phyloP scores from a whole-genome alignment of 2,888 invertebrate genomes.

The Mamestra brassicae region DNA sequence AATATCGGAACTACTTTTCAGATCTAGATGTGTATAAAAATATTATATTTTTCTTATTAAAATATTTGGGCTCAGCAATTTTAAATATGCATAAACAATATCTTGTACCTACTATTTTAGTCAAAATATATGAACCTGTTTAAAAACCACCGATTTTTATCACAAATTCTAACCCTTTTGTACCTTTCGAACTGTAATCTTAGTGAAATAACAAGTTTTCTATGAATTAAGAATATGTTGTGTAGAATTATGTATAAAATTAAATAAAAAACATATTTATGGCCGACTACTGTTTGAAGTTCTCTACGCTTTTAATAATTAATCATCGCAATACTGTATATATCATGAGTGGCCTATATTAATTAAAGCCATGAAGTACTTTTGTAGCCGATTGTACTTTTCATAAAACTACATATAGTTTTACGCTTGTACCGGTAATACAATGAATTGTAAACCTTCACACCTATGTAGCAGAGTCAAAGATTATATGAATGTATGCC shows the following conservation, averaged over 20 bases:
- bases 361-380: background rate
- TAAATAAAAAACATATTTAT: slow-evolving; percentile 11
- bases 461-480: background rate
- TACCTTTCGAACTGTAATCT: slow-evolving; percentile 28
- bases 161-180: slow-evolving; percentile 45
- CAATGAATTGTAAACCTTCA: background rate
- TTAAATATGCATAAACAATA: slow-evolving; percentile 3
- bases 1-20: slow-evolving; percentile 15
- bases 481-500: background rate
- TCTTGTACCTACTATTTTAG: slow-evolving; percentile 20
- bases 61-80: slow-evolving; percentile 27
- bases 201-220: slow-evolving; percentile 31
- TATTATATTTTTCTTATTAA: slow-evolving; percentile 9
- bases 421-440: background rate
- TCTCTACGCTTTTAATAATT: slow-evolving; percentile 30
- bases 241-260: slow-evolving; percentile 29
- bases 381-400: slow-evolving; percentile 10
- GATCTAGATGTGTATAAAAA: background rate
- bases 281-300: slow-evolving; percentile 8
- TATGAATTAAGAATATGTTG: slow-evolving; percentile 28
- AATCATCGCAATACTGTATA: slow-evolving; percentile 11
- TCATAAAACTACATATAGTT: background rate
- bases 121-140: slow-evolving; percentile 26
- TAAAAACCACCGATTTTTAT: slow-evolving; percentile 59
- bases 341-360: slow-evolving; percentile 5